phyloP scores from a whole-genome alignment of 2,113 vertebrate species.

The Emydocephalus ijimae region DNA sequence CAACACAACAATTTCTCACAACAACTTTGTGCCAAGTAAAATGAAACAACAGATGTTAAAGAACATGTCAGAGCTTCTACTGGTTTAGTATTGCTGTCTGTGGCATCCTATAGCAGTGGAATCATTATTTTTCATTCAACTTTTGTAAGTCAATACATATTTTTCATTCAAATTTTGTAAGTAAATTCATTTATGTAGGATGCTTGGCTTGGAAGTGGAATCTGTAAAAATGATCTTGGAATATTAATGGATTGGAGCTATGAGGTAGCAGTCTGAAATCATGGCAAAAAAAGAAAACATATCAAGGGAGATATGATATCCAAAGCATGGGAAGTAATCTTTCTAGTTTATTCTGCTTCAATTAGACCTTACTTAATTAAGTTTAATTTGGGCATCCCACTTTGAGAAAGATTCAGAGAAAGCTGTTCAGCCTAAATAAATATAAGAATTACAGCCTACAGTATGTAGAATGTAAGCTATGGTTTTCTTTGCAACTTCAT shows the following conservation, averaged over 20 bases:
- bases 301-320: background rate
- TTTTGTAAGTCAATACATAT: background rate
- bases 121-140: background rate
- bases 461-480: background rate
- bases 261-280: background rate
- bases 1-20: background rate
- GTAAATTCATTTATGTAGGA: background rate
- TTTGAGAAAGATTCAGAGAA: background rate
- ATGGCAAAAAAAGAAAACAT: background rate
- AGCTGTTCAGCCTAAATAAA: background rate
- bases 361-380: background rate
- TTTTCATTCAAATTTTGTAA: background rate
- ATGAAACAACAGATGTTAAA: background rate
- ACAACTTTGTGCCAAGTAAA: background rate
- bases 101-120: background rate
- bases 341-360: background rate
- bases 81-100: background rate
- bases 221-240: background rate
- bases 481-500: background rate
- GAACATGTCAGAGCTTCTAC: background rate
- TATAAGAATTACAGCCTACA: background rate
- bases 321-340: background rate
- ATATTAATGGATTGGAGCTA: background rate
- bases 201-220: background rate
- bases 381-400: background rate